Percentiles rank a stretch among this genome's conserved stretches.
phyloP scores from a whole-genome alignment of 2,113 vertebrate species.

The Stegostoma tigrinum region DNA sequence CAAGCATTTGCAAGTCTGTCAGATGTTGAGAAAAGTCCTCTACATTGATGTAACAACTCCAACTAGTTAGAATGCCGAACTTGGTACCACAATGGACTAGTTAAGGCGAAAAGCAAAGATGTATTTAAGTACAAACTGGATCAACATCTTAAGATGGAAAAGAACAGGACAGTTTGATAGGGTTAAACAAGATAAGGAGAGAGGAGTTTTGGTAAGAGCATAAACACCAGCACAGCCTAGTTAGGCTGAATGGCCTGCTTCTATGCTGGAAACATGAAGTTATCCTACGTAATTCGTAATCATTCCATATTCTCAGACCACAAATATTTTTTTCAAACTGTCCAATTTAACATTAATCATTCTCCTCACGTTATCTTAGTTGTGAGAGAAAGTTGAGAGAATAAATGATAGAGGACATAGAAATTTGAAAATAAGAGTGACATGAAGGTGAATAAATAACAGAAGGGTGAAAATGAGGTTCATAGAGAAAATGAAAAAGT shows the following conservation, averaged over 20 bases:
- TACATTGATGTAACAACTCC: neutral
- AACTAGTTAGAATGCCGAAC: neutral
- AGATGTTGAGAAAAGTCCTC: neutral
- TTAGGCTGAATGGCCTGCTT: neutral
- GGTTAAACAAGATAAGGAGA: neutral
- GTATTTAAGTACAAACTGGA: neutral
- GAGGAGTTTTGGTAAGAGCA: neutral
- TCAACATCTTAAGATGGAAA: neutral
- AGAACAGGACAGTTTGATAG: neutral
- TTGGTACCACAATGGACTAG: neutral
- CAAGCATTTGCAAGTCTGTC: neutral
- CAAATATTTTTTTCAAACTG: neutral
- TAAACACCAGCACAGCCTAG: neutral
- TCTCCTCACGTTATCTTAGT: neutral
- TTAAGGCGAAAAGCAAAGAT: neutral
- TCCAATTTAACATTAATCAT: neutral
- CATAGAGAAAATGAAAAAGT: neutral
- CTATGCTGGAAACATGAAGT: neutral
- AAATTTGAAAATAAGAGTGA: neutral
- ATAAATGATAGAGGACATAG: neutral
- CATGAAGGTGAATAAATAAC: neutral
- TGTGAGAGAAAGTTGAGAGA: neutral
- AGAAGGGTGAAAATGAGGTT: neutral
- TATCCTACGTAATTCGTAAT: neutral
- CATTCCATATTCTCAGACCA: neutral